Evolutionary conservation across 2,113 vertebrate genomes (phyloP), one percentile per base, ranked within the genome.

Genomic region (Chaetorhynchus papuensis): DNA sequence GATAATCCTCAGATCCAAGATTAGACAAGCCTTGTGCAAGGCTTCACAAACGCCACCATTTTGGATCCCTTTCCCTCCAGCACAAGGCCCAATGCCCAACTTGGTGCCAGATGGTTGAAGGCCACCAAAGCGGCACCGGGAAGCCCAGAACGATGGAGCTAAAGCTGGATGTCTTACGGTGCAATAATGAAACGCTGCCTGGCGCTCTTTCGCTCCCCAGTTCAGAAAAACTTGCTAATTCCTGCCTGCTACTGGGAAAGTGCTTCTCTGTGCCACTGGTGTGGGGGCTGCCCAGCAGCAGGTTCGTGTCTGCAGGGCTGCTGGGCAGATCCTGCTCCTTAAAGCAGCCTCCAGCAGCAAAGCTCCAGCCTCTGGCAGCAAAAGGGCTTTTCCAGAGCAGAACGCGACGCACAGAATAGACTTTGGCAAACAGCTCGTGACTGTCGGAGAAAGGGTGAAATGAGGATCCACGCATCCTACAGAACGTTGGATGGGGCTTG

Each of bases 131-230:
- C 56, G 35, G 31, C 0, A 0, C 49, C 41, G 49, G 26, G 47
- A 63, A 92, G 52, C 42, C 33, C 53, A 42, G 70, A 60, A 57
- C 49, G 49, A 83, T 85, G 82, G 90, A 72, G 6, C 30, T 71
- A 12, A 64, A 45, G 70, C 78, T 88, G 30, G 24, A 50, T 79
- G 85, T 41, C 82, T 93, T 90, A 71, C 76, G 70, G 90, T 6
- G 60, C 44, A 76, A 15, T 90, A 94, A 93, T 93, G 88, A 61
- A 91, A 94, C 66, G 21, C 74, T 83, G 92, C 11, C 28, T 94
- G 74, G 21, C 0, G 3, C 33, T 54, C 31, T 77, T 31, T 68
- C 59, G 44, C 71, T 86, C 21, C 11, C 19, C n/a, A 80, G 79
- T 57, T 53, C 45, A 63, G 74, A 78, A 87, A 66, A 88, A 85